Base-by-base conservation (phyloP, 2,113 vertebrate species). In the Campylorhamphus procurvoides region DNA sequence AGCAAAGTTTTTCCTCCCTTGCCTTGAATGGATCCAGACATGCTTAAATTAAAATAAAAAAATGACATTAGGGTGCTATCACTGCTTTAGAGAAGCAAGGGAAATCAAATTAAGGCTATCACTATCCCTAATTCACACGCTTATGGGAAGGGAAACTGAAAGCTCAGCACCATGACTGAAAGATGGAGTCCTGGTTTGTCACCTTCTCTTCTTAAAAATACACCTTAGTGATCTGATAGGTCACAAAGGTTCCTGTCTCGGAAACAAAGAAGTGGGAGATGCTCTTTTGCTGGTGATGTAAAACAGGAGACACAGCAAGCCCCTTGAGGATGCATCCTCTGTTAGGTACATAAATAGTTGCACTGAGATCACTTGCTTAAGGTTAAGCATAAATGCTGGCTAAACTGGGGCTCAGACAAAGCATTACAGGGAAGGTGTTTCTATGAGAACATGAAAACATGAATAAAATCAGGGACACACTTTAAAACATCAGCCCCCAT, bases 1-100 rank as follows among this genome's bases (percentile, higher is more conserved):
- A 86, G 74, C 80, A 94, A 63, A 94, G 28, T 31, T 72, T 87
- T 89, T 52, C 9, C 47, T 82, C 19, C 24, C 16, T 77, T 90
- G 29, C 79, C 24, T 77, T 75, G 39, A 74, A 69, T 68, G 50
- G 35, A 55, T 77, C 19, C 66, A 77, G 69, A 50, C 37, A n/a
- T 47, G 59, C 84, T 93, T 94, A 91, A 60, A 68, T 92, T 85
- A 49, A 75, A 88, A 93, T 77, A 69, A 88, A 93, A 93, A 97
- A 89, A 94, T 91, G 12, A 63, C 74, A 88, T 73, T 90, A 89
- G 71, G 52, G 28, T 95, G 37, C 67, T 97, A 88, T 94, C 68
- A 76, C 56, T 91, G 73, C 89, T 95, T 97, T 93, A 97, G 93
- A 94, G 81, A 95, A 97, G 52, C 80, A 90, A 95, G 93, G 94